Evolutionary conservation across 2,113 vertebrate species (phyloP).

Genomic region (Malurus elegans): DNA sequence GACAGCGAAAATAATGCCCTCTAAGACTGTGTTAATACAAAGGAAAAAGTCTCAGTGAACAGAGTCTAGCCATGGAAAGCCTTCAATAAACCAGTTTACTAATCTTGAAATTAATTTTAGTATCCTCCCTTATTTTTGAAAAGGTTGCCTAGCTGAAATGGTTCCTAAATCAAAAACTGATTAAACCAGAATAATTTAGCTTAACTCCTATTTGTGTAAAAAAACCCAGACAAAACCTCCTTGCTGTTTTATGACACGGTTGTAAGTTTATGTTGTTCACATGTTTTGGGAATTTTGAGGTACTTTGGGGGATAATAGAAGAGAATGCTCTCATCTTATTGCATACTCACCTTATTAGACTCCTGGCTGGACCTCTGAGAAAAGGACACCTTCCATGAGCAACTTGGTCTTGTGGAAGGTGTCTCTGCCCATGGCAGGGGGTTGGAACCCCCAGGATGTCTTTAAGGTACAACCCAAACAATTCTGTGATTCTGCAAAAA

Average conservation of each 20-base stretch:
- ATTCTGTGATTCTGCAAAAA: accelerated
- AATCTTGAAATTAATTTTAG: background rate
- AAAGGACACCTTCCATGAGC: background rate
- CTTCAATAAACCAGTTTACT: background rate
- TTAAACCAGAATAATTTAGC: background rate
- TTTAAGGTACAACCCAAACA: background rate
- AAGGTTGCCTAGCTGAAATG: accelerated
- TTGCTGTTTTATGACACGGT: background rate
- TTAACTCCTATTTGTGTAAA: background rate
- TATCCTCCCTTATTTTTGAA: background rate
- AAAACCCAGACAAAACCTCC: background rate
- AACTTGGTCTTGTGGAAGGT: background rate
- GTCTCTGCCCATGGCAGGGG: background rate
- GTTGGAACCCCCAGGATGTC: background rate
- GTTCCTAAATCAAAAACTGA: background rate
- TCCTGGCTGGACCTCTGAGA: background rate
- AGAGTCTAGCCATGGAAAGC: accelerated
- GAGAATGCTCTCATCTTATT: background rate
- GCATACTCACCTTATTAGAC: background rate
- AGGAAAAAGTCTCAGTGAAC: background rate
- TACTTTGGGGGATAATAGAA: accelerated
- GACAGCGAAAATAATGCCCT: background rate
- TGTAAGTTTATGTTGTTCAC: accelerated
- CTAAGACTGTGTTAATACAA: background rate
- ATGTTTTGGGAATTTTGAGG: accelerated